Evolutionary conservation across 2,888 invertebrate genomes (phyloP).

Genomic region (Drosophila algonquin): DNA sequence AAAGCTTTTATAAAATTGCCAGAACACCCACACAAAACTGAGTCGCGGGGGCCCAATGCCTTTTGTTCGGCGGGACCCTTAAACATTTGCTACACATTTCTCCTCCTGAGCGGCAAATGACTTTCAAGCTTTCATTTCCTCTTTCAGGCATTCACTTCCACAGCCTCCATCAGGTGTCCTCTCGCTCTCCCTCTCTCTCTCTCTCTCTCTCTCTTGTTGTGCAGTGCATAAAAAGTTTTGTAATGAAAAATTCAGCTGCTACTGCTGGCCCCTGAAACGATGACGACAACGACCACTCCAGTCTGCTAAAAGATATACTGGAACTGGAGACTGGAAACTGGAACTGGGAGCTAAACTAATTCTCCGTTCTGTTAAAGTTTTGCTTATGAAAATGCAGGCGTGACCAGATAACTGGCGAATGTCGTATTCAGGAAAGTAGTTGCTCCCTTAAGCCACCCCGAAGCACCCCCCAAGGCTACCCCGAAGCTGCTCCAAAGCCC

Average conservation of each 20-base stretch:
- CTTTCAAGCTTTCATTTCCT: conserved; percentile 56
- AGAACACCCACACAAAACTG: conserved; percentile 29
- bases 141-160: conserved; percentile 9
- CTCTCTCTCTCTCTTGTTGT: not conserved
- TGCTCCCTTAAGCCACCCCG: conserved; percentile 12
- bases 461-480: no score
- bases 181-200: not conserved
- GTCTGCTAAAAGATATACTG: not conserved
- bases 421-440: conserved; percentile 18
- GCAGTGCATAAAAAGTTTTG: conserved; percentile 53
- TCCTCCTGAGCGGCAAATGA: conserved; percentile 42
- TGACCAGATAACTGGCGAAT: conserved; percentile 32
- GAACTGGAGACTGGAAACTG: conserved; percentile 2
- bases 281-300: conserved; percentile 8
- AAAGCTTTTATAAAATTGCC: conserved; percentile 49
- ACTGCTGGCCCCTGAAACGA: conserved; percentile 6
- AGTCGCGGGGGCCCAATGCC: conserved; percentile 29
- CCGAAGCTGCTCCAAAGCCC: not conserved
- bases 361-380: conserved; percentile 44
- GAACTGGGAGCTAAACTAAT: conserved; percentile 23
- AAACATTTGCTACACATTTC: conserved; percentile 37
- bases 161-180: conserved; percentile 42
- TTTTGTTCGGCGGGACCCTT: conserved; percentile 23
- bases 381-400: conserved; percentile 46
- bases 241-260: conserved; percentile 64